These are phyloP conservation scores for Garrulus glandarius DNA, from an alignment of 2,797 vertebrate species.

Conservation along the genomic window DNA sequence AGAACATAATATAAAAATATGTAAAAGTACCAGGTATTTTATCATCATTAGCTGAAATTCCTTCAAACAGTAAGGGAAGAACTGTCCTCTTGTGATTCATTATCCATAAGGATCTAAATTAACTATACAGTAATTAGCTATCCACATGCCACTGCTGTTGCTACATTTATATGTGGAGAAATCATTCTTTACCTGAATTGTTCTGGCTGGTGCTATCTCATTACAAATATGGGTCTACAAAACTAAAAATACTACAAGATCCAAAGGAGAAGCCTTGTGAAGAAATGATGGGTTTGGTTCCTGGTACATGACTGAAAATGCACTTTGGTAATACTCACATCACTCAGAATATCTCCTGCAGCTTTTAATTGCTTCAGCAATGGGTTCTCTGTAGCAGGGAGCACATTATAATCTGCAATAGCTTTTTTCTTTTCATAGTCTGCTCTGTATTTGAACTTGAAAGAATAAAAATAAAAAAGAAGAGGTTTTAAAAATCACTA, in stretches of 20 bases:
- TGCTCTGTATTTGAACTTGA: conserved; percentile 92
- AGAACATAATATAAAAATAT: neutral
- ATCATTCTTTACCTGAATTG: neutral
- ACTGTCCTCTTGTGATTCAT: neutral
- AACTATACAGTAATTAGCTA: neutral
- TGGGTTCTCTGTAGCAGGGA: conserved; percentile 95
- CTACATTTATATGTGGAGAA: neutral
- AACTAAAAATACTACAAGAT: neutral
- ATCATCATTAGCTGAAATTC: neutral
- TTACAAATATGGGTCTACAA: neutral
- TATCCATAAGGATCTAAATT: neutral
- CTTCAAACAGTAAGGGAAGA: neutral
- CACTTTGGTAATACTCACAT: conserved; percentile 79
- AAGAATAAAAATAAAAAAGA: neutral
- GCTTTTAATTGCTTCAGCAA: conserved; percentile 87
- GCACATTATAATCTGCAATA: conserved; percentile 88
- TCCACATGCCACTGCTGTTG: neutral
- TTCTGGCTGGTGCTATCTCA: neutral
- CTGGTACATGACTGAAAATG: neutral
- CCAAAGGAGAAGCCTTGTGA: neutral
- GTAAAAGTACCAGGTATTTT: neutral
- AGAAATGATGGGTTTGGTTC: neutral
- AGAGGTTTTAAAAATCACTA: neutral
- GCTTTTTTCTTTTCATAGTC: conserved; percentile 91
- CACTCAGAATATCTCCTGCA: conserved; percentile 87